Evolutionary conservation across 2,888 invertebrate genomes (phyloP), one percentile per base, ranked within the genome.

Genomic region (Tyria jacobaeae): DNA sequence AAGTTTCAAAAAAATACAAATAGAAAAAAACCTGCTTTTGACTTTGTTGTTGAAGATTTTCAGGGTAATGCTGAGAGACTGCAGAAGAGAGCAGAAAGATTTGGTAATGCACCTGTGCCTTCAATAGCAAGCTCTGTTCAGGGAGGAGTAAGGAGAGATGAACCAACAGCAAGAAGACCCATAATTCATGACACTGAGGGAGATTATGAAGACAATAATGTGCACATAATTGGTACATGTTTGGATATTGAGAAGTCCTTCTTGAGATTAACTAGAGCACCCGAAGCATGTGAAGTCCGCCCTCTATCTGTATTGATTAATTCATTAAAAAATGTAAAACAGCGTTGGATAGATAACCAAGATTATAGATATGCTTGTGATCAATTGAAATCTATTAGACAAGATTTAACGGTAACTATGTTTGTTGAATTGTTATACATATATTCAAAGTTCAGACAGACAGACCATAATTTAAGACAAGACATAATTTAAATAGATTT

Each of bases 351-450:
- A 72, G 95, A 96, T 62, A 97, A 97, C 81, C 97, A 97, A 84
- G 99, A 99, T 93, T 99, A 99, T 91, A 96, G 96, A 91, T 99
- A 99, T 94, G 97, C 98, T 65, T 99, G 99, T 94, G 99, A 99
- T 95, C 99, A 99, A 92, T 95, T 99, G 62, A 99, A 99, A 92
- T 99, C 99, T 10, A 99, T 99, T 75, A 95, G 99, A 78, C 99
- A 99, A 94, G 99, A 99, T 95, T 95, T 99, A 79, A 99, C 99
- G 68, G 99, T 99, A 90, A 39, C 0, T 7, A 39, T 3, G 10
- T 17, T 17, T 41, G 2, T 10, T 41, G n/a, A n/a, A n/a, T n/a
- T n/a, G n/a, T n/a, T n/a, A n/a, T n/a, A n/a, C n/a, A n/a, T n/a
- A n/a, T n/a, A n/a, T n/a, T n/a, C n/a, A 5, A 2, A 15, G 2